A percentile compares a stretch with the other conserved stretches of the same genome.
Conservation (phyloP, 2,797 vertebrate genomes). For the Darevskia nairensis region DNA sequence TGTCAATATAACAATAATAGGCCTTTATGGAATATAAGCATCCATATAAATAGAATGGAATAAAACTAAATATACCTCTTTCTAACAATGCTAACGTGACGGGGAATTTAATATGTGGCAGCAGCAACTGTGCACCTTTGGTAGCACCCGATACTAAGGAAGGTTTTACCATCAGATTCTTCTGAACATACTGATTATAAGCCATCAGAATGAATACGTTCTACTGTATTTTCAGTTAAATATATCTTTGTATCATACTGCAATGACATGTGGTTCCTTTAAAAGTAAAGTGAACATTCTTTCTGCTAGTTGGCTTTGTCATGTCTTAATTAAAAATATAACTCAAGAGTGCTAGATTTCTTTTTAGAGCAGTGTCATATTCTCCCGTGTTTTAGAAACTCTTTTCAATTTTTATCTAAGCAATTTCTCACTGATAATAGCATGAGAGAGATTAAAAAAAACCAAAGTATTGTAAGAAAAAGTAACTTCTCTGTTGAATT, state of each 20-base stretch:
- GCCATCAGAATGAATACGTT: not conserved
- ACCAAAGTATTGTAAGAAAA: not conserved
- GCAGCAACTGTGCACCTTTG: not conserved
- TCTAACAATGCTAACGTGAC: not conserved
- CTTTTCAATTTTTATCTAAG: slow-evolving; percentile 25
- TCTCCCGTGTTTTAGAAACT: not conserved
- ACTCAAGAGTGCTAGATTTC: not conserved
- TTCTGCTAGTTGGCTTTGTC: slow-evolving; percentile 40
- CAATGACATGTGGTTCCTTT: not conserved
- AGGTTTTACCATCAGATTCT: not conserved
- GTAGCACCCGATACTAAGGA: not conserved
- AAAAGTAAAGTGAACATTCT: not conserved
- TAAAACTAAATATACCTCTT: not conserved
- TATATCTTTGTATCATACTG: not conserved
- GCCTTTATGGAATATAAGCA: not conserved
- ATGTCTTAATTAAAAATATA: slow-evolving; percentile 35
- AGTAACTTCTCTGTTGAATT: slow-evolving; percentile 4
- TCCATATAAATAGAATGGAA: not conserved
- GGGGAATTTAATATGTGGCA: not conserved
- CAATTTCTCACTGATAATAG: slow-evolving; percentile 26
- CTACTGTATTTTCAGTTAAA: not conserved
- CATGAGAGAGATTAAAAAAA: slow-evolving; percentile 17
- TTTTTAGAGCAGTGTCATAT: slow-evolving; percentile 6
- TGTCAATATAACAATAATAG: too few species aligned
- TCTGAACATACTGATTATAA: not conserved